Evolutionary conservation across 2,888 invertebrate species (phyloP).

Genomic region (Odontothrips loti): DNA sequence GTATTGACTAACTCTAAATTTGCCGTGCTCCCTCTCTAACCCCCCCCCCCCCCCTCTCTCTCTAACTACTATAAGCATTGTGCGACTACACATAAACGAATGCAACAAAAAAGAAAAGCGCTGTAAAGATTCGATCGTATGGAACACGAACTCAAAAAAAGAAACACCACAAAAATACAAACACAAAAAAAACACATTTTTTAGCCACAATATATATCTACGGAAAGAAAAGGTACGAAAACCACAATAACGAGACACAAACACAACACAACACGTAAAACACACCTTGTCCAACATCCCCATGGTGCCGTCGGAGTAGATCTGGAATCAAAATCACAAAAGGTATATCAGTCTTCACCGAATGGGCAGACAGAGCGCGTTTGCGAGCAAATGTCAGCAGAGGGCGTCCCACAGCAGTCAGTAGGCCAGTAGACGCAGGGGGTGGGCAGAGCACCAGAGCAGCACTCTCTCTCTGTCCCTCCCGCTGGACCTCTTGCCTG

Average conservation of each 20-base stretch:
- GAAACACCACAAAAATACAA: too few relatives aligned
- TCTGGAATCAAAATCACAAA: constrained; percentile 6
- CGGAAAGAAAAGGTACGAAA: neutral
- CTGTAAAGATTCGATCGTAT: too few relatives aligned
- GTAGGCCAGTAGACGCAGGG: neutral
- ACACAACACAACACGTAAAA: neutral
- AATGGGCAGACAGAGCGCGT: neutral
- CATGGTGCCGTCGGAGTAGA: constrained; percentile 18
- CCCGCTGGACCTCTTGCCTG: neutral
- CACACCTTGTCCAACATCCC: constrained; percentile 24
- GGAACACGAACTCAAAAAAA: too few relatives aligned
- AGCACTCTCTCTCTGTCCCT: neutral
- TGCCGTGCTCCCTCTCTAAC: neutral
- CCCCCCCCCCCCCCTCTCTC: too few relatives aligned
- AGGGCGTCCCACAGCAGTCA: neutral
- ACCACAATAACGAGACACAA: neutral
- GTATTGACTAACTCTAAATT: neutral
- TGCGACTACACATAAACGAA: neutral
- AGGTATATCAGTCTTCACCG: neutral
- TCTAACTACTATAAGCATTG: too few relatives aligned
- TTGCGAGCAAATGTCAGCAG: neutral
- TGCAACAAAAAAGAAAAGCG: too few relatives aligned
- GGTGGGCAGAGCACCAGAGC: too few relatives aligned
- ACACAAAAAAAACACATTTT: too few relatives aligned
- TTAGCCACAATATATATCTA: too few relatives aligned